Evolutionary conservation across 2,888 invertebrate genomes (phyloP).

Genomic region (Drosophila atripex): DNA sequence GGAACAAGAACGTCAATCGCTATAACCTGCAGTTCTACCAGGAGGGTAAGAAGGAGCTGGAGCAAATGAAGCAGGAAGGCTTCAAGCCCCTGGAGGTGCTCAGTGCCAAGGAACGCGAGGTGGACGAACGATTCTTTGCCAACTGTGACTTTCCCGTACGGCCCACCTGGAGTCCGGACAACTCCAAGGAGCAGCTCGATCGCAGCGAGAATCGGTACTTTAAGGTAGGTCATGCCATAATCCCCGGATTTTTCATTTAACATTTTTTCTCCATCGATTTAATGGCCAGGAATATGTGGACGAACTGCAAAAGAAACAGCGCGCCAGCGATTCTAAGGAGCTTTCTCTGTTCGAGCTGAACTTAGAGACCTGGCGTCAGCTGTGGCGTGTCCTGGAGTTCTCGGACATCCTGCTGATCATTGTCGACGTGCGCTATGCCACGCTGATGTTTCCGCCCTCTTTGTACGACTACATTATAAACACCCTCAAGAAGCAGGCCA

Average conservation of each 20-base stretch:
- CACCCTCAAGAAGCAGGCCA: constrained; percentile 91
- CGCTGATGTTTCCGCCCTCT: constrained; percentile 94
- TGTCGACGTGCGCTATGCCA: constrained; percentile 93
- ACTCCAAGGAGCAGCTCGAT: constrained; percentile 89
- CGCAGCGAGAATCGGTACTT: constrained; percentile 93
- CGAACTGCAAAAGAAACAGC: constrained; percentile 86
- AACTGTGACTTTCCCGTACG: constrained; percentile 92
- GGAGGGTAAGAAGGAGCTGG: constrained; percentile 90
- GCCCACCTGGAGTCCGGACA: constrained; percentile 92
- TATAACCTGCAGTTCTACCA: constrained; percentile 93
- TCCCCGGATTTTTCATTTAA: no score
- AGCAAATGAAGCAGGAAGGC: constrained; percentile 87
- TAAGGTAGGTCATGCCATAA: constrained; percentile 62
- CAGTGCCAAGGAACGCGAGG: constrained; percentile 88
- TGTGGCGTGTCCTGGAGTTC: constrained; percentile 98
- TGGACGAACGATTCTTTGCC: constrained; percentile 88
- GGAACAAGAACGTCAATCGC: constrained; percentile 85
- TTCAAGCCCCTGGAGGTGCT: constrained; percentile 84
- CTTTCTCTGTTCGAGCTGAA: constrained; percentile 96
- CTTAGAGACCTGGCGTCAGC: constrained; percentile 97
- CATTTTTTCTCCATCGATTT: no score
- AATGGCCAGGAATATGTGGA: constrained; percentile 88
- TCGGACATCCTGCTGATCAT: constrained; percentile 95
- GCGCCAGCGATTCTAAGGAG: constrained; percentile 84
- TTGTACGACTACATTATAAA: constrained; percentile 91